These are phyloP conservation scores for Teleogryllus oceanicus DNA, from an alignment of 2,888 invertebrate species.

Conservation along the genomic window DNA sequence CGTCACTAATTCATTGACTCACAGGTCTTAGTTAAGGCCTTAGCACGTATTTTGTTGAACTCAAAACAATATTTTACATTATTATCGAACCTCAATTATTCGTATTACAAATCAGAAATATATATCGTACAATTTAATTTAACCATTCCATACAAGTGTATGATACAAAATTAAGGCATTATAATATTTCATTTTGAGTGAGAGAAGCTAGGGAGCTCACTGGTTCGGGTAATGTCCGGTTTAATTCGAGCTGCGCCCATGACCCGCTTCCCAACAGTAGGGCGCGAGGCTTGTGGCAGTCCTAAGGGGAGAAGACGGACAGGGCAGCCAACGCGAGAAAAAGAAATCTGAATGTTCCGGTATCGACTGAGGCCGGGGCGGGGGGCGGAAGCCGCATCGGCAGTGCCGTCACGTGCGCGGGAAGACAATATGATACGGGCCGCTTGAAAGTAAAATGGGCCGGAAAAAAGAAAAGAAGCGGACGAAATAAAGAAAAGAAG, in stretches of 20 bases:
- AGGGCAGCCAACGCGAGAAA: background rate
- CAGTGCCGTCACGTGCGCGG: background rate
- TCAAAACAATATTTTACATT: too few relatives aligned
- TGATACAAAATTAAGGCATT: too few relatives aligned
- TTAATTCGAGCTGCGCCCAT: background rate
- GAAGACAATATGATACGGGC: constrained; percentile 10
- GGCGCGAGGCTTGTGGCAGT: background rate
- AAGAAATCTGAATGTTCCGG: constrained; percentile 8
- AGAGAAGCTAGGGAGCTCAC: too few relatives aligned
- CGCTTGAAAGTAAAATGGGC: constrained; percentile 18
- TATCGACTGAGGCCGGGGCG: background rate
- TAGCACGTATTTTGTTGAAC: too few relatives aligned
- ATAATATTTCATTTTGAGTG: too few relatives aligned
- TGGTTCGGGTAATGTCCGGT: too few relatives aligned
- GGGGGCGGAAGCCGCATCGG: background rate
- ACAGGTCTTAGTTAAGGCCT: too few relatives aligned
- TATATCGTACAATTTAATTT: too few relatives aligned
- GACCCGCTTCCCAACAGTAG: background rate
- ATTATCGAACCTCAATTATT: too few relatives aligned
- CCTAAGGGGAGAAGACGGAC: background rate
- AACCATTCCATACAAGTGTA: too few relatives aligned
- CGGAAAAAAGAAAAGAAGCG: background rate
- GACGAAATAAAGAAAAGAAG: constrained; percentile 4
- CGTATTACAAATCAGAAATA: too few relatives aligned
- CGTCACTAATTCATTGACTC: too few relatives aligned